Evolutionary conservation across 2,797 vertebrate species (phyloP), one percentile per base, ranked within the genome.

Genomic region (Bovichtus diacanthus): DNA sequence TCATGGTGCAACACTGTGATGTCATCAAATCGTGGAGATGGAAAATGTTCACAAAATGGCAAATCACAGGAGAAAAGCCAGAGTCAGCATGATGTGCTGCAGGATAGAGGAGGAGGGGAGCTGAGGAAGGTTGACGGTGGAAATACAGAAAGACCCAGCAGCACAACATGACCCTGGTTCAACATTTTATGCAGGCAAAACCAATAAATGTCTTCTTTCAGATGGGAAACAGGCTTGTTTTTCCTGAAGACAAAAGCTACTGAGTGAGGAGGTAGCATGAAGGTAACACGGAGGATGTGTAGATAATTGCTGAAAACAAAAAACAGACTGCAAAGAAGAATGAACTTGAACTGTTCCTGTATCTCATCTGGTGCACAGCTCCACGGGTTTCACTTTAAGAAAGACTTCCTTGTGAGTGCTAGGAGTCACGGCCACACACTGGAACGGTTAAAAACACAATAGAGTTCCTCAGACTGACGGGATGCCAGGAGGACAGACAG

Each of bases 41-140:
- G 78, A 80, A 89, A 82, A 69, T 69, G 70, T 73, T 77, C 49
- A 65, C 87, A 89, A 91, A 90, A 88, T 86, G 81, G 78, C 66
- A 71, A 84, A 68, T 39, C 25, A 23, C 55, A 50, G 49, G 39
- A 87, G 60, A 90, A 94, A 90, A 83, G 46, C 58, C 78, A 76
- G 78, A 89, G 74, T 92, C 84, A 88, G 88, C 87, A 88, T 86
- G 72, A 92, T 71, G 49, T 56, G 58, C 19, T 54, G 62, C 53
- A 54, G 53, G 64, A 49, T 54, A 64, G 70, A 44, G 41, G 15
- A 43, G n/a, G 50, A 34, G 58, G 58, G 65, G 58, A 77, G 71
- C 38, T 44, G 41, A 53, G 36, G 44, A 69, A 44, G 69, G 65
- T 38, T 64, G 66, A 56, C 2, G 2, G 31, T 74, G 81, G 69